Evolutionary conservation across 2,113 vertebrate genomes (phyloP).

Genomic region (Rutilus rutilus): DNA sequence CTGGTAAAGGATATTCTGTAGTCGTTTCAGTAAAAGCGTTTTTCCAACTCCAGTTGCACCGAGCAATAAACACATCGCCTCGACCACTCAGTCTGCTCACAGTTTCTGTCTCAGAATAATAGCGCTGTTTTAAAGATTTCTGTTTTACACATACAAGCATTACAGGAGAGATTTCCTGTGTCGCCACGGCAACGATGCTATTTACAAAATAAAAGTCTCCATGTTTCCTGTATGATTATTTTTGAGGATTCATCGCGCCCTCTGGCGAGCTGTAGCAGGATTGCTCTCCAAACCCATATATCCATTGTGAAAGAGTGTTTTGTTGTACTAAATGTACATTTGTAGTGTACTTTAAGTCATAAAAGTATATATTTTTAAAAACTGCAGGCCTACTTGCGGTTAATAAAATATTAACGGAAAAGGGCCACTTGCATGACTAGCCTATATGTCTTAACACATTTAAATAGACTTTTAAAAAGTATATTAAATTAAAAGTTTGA

Average conservation of each 20-base stretch:
- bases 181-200: not conserved
- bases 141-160: not conserved
- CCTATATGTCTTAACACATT: no score
- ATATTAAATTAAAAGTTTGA: no score
- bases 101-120: not conserved
- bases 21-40: slow-evolving; percentile 84
- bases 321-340: no score
- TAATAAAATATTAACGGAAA: no score
- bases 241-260: not conserved
- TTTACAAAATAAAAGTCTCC: slow-evolving; percentile 28
- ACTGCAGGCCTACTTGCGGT: no score
- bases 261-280: not conserved
- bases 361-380: not conserved
- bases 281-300: slow-evolving; percentile 10
- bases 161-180: not conserved
- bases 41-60: slow-evolving; percentile 87
- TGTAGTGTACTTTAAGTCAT: no score
- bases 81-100: not conserved
- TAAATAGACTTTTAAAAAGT: no score
- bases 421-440: no score
- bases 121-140: no score
- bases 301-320: not conserved
- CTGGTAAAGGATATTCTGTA: slow-evolving; percentile 87
- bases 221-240: not conserved
- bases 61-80: slow-evolving; percentile 79